Evolutionary conservation across 1,140 invertebrate species (phyloP).

Genomic region (Drosophila nebulosa): DNA sequence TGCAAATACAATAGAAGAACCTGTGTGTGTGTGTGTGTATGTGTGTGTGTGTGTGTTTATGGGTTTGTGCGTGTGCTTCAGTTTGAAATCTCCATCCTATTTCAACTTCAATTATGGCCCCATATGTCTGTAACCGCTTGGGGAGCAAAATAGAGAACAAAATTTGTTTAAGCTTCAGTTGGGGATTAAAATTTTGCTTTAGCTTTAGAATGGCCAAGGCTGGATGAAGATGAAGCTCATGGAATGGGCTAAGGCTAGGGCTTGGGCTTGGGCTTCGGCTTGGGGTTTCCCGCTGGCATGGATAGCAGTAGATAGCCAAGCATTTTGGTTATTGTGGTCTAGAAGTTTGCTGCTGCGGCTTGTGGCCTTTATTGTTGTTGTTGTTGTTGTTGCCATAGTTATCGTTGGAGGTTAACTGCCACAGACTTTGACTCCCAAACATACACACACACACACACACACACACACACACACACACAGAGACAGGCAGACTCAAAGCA

Average conservation of each 20-base stretch:
- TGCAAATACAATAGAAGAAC: slow-evolving; percentile 68
- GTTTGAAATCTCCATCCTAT: slow-evolving; percentile 21
- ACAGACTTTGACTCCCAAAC: slow-evolving; percentile 3
- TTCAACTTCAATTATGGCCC: slow-evolving; percentile 65
- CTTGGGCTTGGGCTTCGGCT: neutral
- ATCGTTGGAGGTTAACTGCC: slow-evolving; percentile 17
- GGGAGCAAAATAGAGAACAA: slow-evolving; percentile 48
- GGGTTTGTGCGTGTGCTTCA: neutral
- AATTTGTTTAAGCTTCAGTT: slow-evolving; percentile 73
- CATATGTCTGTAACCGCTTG: slow-evolving; percentile 55
- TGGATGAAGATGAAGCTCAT: slow-evolving; percentile 18
- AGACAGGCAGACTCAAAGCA: neutral
- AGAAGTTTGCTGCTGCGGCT: slow-evolving; percentile 47
- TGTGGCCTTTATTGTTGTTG: slow-evolving; percentile 21
- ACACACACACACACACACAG: neutral
- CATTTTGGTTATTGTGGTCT: slow-evolving; percentile 53
- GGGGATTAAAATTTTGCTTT: slow-evolving; percentile 63
- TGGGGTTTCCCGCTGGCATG: slow-evolving; percentile 12
- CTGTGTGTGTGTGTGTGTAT: neutral
- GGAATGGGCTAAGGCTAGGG: neutral
- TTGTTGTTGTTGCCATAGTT: slow-evolving; percentile 10
- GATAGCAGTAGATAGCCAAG: slow-evolving; percentile 29
- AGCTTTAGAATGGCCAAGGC: slow-evolving; percentile 17
- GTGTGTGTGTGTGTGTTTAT: neutral
- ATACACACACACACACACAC: neutral